A percentile compares a stretch with the other conserved stretches of the same genome.
Conservation (phyloP, 2,113 vertebrate genomes). For the Pleuronectes platessa region DNA sequence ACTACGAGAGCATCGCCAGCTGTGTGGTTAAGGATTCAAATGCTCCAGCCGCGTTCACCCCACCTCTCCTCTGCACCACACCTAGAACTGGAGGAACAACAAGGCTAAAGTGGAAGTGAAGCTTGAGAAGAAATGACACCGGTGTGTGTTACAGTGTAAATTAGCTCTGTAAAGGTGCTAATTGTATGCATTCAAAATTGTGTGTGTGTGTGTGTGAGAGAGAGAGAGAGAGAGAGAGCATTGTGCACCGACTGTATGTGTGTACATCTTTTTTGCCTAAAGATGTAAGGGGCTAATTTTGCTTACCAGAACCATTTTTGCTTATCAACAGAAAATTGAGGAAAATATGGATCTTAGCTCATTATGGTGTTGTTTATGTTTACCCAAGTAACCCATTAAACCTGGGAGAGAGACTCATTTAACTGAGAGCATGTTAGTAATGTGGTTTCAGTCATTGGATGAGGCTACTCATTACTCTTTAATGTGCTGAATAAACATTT, state of each 20-base stretch:
- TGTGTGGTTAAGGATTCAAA: constrained; percentile 51
- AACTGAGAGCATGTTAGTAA: constrained; percentile 74
- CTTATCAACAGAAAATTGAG: constrained; percentile 75
- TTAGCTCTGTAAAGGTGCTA: constrained; percentile 45
- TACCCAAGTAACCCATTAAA: constrained; percentile 80
- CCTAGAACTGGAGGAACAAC: constrained; percentile 7
- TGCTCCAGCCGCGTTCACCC: neutral
- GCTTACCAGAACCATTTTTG: constrained; percentile 73
- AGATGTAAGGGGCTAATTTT: constrained; percentile 67
- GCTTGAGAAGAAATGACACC: constrained; percentile 37
- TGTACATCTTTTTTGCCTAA: constrained; percentile 60
- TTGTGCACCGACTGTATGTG: constrained; percentile 4
- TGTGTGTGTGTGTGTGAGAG: constrained; percentile 15
- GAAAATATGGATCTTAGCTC: constrained; percentile 75
- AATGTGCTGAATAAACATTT: constrained; percentile 86
- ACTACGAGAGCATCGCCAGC: constrained; percentile 58
- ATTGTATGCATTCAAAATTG: constrained; percentile 42
- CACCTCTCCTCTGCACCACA: neutral
- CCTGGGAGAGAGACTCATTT: constrained; percentile 63
- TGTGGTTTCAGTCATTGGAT: constrained; percentile 77
- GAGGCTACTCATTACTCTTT: constrained; percentile 79
- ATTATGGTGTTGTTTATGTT: constrained; percentile 81
- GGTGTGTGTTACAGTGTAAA: constrained; percentile 31
- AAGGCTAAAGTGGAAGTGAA: constrained; percentile 7
- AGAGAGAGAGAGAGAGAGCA: neutral